These are phyloP conservation scores for Esox niger DNA, from an alignment of 2,113 vertebrate genomes.

Conservation along the genomic window DNA sequence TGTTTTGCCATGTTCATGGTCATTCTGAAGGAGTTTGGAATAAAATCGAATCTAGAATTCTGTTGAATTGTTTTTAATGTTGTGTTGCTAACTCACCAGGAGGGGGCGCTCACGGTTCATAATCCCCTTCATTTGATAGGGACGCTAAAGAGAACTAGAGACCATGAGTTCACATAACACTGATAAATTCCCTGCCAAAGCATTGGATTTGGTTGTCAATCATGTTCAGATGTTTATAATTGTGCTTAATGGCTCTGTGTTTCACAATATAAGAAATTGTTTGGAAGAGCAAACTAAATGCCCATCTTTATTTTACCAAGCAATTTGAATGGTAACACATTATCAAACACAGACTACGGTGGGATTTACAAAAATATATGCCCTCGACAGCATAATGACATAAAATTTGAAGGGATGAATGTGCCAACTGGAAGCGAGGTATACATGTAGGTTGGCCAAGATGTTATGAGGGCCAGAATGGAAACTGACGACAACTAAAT, in stretches of 20 bases:
- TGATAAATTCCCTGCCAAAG: not conserved
- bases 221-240: not conserved
- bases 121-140: not conserved
- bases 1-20: not conserved
- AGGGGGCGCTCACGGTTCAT: not conserved
- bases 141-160: not conserved
- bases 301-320: too few species aligned
- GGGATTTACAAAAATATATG: too few species aligned
- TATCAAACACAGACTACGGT: too few species aligned
- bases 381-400: too few species aligned
- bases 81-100: not conserved
- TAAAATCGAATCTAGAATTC: not conserved
- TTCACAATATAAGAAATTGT: not conserved
- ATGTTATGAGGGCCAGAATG: too few species aligned
- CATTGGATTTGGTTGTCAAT: not conserved
- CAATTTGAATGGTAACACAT: too few species aligned
- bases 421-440: too few species aligned
- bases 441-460: too few species aligned
- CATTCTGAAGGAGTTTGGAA: not conserved
- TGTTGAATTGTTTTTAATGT: not conserved
- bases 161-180: not conserved
- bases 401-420: too few species aligned
- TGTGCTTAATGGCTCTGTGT: not conserved
- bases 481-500: not conserved
- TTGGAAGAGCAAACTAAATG: not conserved